phyloP scores from a whole-genome alignment of 2,888 invertebrate species.

The Mesorhabditis spiculigera region DNA sequence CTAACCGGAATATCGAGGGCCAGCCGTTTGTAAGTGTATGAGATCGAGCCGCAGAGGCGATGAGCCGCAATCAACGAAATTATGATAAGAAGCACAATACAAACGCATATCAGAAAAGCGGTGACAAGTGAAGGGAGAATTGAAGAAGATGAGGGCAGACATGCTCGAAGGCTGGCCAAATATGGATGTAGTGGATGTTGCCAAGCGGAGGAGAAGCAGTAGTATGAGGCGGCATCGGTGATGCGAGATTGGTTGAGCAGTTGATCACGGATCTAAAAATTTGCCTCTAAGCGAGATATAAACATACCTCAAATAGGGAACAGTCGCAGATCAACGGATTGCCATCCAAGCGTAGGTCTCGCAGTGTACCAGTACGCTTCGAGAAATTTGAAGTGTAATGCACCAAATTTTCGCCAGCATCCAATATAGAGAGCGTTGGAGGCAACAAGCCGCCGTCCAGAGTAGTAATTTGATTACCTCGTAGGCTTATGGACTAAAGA shows the following conservation, averaged over 20 bases:
- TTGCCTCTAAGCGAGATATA: slow-evolving; percentile 8
- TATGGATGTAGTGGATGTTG: slow-evolving; percentile 48
- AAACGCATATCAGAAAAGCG: slow-evolving; percentile 30
- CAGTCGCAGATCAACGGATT: slow-evolving; percentile 54
- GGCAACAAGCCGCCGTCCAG: slow-evolving; percentile 37
- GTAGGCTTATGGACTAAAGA: slow-evolving; percentile 16
- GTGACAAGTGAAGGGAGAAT: slow-evolving; percentile 38
- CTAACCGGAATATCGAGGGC: slow-evolving; percentile 19
- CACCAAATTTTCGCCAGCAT: slow-evolving; percentile 41
- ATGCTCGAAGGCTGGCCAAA: slow-evolving; percentile 34
- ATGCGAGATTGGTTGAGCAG: slow-evolving; percentile 30
- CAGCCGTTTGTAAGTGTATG: slow-evolving; percentile 25
- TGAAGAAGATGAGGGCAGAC: slow-evolving; percentile 22
- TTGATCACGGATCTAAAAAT: slow-evolving; percentile 18
- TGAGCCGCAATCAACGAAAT: slow-evolving; percentile 22
- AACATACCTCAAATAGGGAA: slow-evolving; percentile 26
- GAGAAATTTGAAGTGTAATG: slow-evolving; percentile 40
- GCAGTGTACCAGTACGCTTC: slow-evolving; percentile 9
- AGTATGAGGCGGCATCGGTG: slow-evolving; percentile 40
- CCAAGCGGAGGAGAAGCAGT: slow-evolving; percentile 46
- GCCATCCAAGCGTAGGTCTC: slow-evolving; percentile 31
- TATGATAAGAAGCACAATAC: slow-evolving; percentile 31
- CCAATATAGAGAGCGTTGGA: slow-evolving; percentile 28
- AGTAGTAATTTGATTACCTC: slow-evolving; percentile 24
- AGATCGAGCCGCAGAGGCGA: slow-evolving; percentile 14